Evolutionary conservation across 2,113 vertebrate genomes (phyloP).

Genomic region (Mus pahari): DNA sequence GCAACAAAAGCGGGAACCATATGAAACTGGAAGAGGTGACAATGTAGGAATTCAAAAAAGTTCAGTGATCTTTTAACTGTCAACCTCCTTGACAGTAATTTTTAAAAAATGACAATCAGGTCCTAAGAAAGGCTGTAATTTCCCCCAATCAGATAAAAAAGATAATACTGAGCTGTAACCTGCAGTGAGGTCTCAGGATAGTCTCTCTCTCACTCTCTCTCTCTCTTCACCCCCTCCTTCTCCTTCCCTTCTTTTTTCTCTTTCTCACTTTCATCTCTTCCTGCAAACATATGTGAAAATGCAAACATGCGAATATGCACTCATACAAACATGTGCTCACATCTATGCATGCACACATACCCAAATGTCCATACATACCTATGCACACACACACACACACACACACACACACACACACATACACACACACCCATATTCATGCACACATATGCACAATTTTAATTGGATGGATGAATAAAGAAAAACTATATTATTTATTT

Average conservation of each 20-base stretch:
- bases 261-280: background rate
- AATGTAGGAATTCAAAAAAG: background rate
- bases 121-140: conserved; percentile 76
- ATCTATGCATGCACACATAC: background rate
- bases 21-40: background rate
- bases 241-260: background rate
- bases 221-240: background rate
- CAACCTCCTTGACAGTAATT: conserved; percentile 64
- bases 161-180: background rate
- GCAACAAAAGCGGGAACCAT: background rate
- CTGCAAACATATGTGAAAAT: background rate
- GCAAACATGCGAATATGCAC: background rate
- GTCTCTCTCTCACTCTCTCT: background rate
- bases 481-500: background rate
- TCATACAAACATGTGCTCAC: background rate
- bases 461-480: background rate
- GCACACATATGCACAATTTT: background rate
- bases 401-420: too few species aligned
- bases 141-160: conserved; percentile 59
- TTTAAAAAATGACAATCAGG: conserved; percentile 54
- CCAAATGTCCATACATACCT: background rate
- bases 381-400: background rate
- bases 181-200: background rate
- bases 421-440: background rate
- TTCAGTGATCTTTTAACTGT: conserved; percentile 63